Percentiles rank a stretch among this genome's conserved stretches.
Conservation (phyloP, 2,113 vertebrate genomes). For the Cebidichthys violaceus region DNA sequence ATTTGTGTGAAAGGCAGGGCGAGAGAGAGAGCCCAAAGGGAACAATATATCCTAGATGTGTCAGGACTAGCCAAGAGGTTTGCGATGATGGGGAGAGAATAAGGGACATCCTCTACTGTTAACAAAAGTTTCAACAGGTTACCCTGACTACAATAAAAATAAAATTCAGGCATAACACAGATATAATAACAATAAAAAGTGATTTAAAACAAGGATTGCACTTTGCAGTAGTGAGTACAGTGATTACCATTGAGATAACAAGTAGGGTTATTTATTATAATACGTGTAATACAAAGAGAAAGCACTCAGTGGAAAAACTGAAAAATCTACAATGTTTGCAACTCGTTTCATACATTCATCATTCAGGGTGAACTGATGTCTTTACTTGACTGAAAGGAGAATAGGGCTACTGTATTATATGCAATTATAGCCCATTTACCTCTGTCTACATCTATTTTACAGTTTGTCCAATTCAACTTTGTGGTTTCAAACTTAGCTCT, state of each 20-base stretch:
- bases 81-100: conserved; percentile 46
- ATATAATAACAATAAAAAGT: neutral
- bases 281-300: neutral
- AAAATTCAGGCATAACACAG: neutral
- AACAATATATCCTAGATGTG: conserved; percentile 73
- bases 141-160: neutral
- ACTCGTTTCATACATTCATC: neutral
- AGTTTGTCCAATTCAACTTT: conserved; percentile 11
- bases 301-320: neutral
- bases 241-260: neutral
- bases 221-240: neutral
- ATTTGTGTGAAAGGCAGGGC: neutral
- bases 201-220: neutral
- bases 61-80: conserved; percentile 57
- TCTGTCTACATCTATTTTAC: neutral
- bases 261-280: neutral
- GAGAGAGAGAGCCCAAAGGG: conserved; percentile 42
- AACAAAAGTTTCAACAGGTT: conserved; percentile 28
- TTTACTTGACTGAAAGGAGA: neutral
- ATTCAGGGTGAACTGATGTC: neutral
- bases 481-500: neutral
- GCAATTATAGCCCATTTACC: neutral
- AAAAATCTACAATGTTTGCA: no score
- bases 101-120: conserved; percentile 31
- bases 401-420: neutral